These are phyloP conservation scores for Dasyornis broadbenti DNA, from an alignment of 2,113 vertebrate species.

Conservation along the genomic window DNA sequence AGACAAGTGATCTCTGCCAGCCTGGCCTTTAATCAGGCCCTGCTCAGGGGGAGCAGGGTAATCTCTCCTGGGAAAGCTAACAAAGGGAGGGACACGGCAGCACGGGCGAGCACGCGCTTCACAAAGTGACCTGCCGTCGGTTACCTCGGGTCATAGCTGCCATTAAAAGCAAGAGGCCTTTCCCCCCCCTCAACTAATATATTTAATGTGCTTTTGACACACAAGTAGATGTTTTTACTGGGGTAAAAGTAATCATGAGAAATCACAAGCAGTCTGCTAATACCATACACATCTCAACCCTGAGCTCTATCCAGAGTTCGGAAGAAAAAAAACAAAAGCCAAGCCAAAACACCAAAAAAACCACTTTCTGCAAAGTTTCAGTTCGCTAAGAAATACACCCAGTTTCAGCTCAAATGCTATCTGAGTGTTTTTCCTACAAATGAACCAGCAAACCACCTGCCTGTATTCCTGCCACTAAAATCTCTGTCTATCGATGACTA, in stretches of 20 bases:
- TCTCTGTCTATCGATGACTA: background rate
- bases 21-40: background rate
- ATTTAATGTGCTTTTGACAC: background rate
- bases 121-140: background rate
- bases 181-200: background rate
- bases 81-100: background rate
- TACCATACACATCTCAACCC: fast-evolving
- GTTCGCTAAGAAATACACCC: background rate
- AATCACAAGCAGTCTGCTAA: background rate
- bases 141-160: background rate
- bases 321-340: background rate
- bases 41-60: background rate
- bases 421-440: background rate
- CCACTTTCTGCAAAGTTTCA: background rate
- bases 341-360: background rate
- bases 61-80: background rate
- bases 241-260: background rate
- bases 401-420: background rate
- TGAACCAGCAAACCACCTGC: background rate
- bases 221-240: background rate
- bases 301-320: background rate
- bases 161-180: background rate
- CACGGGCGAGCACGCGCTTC: fast-evolving
- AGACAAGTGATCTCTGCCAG: background rate
- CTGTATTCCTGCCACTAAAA: background rate